phyloP scores from a whole-genome alignment of 2,113 vertebrate genomes.

The Naja naja region DNA sequence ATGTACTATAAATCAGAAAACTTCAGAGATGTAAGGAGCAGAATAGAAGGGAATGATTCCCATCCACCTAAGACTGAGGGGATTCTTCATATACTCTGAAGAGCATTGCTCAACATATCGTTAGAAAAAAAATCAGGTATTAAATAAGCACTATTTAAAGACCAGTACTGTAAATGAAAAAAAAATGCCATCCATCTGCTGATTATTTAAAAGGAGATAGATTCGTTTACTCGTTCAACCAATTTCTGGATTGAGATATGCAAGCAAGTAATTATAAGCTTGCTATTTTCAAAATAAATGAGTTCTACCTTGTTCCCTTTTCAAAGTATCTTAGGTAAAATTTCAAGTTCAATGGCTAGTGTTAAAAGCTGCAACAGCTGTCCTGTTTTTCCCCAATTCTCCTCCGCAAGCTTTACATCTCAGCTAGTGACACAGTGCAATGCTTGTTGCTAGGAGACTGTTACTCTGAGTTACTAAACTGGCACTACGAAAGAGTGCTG shows the following conservation, averaged over 20 bases:
- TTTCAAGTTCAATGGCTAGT: conserved; percentile 4
- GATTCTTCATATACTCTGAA: neutral
- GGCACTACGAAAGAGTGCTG: conserved; percentile 58
- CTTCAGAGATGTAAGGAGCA: neutral
- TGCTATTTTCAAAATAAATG: neutral
- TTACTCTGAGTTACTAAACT: conserved; percentile 75
- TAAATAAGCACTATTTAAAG: conserved; percentile 5
- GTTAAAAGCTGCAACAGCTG: conserved; percentile 48
- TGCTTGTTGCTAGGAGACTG: conserved; percentile 83
- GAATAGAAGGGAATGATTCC: neutral
- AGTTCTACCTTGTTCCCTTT: neutral
- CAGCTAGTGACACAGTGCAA: conserved; percentile 57
- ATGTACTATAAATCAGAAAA: neutral
- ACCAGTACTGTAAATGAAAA: neutral
- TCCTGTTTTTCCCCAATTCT: neutral
- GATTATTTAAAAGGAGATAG: conserved; percentile 19
- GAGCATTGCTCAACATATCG: neutral
- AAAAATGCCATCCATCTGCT: neutral
- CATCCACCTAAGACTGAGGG: neutral
- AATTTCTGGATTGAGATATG: neutral
- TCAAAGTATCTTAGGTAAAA: conserved; percentile 2
- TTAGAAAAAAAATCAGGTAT: neutral
- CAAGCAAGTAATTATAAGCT: neutral
- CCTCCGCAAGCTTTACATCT: conserved; percentile 40
- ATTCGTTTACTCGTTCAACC: neutral